Percentiles rank a stretch among this genome's conserved stretches.
These are phyloP conservation scores for Mormyrops attenuatus DNA, from an alignment of 2,797 vertebrate genomes.

Conservation along the genomic window DNA sequence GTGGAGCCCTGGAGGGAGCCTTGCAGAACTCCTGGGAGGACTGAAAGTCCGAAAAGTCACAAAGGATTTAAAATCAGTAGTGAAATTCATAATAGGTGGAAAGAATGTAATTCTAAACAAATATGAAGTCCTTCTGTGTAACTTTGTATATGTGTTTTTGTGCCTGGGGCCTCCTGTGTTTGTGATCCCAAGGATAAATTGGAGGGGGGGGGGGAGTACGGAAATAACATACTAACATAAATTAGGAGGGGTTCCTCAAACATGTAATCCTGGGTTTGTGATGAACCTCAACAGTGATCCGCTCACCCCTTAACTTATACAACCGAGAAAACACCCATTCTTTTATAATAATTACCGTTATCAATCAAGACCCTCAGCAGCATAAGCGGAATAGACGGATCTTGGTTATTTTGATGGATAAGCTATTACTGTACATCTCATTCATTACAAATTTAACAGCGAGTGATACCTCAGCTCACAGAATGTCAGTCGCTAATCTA, in stretches of 20 bases:
- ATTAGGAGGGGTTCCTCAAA: neutral
- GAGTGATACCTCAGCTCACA: slow-evolving; percentile 1
- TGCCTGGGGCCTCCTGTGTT: neutral
- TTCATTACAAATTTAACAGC: neutral
- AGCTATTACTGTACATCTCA: neutral
- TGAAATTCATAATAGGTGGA: neutral
- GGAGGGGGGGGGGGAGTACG: neutral
- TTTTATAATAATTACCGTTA: neutral
- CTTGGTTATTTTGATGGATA: neutral
- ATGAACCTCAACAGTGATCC: neutral
- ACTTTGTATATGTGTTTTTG: neutral
- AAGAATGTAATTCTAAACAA: neutral
- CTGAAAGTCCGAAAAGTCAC: neutral
- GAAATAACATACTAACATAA: neutral
- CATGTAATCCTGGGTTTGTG: neutral
- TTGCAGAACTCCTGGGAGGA: neutral
- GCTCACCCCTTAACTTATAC: neutral
- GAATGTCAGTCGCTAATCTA: neutral
- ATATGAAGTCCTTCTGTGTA: neutral
- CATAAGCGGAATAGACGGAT: neutral
- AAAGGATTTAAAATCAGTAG: neutral
- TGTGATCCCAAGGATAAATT: neutral
- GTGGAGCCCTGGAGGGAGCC: neutral
- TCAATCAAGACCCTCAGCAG: neutral
- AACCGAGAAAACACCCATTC: neutral